Percentiles rank a stretch among this genome's conserved stretches.
These are phyloP conservation scores for Xenopus tropicalis DNA, from an alignment of 2,113 vertebrate species.

Conservation along the genomic window DNA sequence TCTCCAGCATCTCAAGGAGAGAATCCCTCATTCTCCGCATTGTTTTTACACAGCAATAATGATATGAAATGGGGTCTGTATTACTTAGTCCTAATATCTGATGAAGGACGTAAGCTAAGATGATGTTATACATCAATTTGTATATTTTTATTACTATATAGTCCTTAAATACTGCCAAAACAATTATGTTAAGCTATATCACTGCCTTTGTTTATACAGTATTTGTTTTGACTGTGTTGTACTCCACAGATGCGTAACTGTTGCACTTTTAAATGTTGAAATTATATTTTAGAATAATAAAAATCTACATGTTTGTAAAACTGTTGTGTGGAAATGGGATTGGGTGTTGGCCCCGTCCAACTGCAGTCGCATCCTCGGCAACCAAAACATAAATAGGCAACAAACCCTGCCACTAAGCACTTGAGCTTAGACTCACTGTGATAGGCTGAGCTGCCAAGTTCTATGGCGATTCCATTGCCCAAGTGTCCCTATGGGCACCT, in stretches of 20 bases:
- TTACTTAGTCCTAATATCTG: conserved; percentile 68
- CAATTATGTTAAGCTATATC: conserved; percentile 86
- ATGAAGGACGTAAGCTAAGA: conserved; percentile 72
- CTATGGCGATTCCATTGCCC: no score
- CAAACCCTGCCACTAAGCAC: no score
- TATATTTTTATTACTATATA: conserved; percentile 80
- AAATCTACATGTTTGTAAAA: conserved; percentile 66
- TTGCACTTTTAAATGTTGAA: conserved; percentile 94
- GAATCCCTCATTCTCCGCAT: conserved; percentile 41
- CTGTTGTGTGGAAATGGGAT: no score
- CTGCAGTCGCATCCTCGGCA: no score
- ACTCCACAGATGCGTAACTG: conserved; percentile 83
- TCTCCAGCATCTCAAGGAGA: no score
- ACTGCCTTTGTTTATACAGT: conserved; percentile 90
- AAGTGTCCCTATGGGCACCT: no score
- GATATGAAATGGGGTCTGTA: conserved; percentile 63
- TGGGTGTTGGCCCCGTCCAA: no score
- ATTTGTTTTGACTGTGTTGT: conserved; percentile 84
- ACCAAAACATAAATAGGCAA: no score
- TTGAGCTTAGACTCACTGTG: no score
- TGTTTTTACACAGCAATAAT: conserved; percentile 53
- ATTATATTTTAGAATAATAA: conserved; percentile 82
- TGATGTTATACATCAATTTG: conserved; percentile 91
- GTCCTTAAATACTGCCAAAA: conserved; percentile 77
- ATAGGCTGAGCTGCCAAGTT: no score